These are phyloP conservation scores for Apis laboriosa DNA, from an alignment of 1,140 invertebrate species.

Conservation along the genomic window DNA sequence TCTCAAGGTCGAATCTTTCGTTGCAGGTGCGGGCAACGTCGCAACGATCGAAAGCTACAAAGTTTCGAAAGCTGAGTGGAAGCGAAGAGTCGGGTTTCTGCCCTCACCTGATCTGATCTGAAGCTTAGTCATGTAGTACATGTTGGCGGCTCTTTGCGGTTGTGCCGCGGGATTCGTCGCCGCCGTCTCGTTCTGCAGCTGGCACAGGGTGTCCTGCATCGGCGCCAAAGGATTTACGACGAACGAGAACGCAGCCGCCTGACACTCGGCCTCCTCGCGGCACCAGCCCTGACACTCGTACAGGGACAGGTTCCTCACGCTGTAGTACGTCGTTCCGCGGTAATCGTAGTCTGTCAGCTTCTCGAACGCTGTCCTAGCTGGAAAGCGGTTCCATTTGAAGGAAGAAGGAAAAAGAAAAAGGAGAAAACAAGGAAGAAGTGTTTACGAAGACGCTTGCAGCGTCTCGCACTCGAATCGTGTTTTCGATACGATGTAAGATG, in stretches of 20 bases:
- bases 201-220: constrained; percentile 94
- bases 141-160: constrained; percentile 91
- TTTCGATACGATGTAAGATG: background rate
- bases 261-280: constrained; percentile 93
- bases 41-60: background rate
- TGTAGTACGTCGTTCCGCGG: constrained; percentile 94
- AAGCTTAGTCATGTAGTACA: constrained; percentile 97
- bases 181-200: constrained; percentile 95
- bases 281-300: constrained; percentile 98
- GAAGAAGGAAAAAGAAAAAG: background rate
- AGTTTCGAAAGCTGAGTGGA: background rate
- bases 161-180: constrained; percentile 92
- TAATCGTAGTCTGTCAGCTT: constrained; percentile 96
- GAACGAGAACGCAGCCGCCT: constrained; percentile 94
- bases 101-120: constrained; percentile 90
- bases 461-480: background rate
- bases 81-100: background rate
- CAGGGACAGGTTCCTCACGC: constrained; percentile 93
- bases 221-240: constrained; percentile 95
- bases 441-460: background rate
- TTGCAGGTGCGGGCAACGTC: too few relatives aligned
- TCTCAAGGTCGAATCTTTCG: background rate
- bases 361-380: constrained; percentile 93
- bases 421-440: background rate
- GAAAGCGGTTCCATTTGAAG: background rate